These are phyloP conservation scores for Tangara arthus DNA, from an alignment of 2,797 vertebrate species.

Conservation along the genomic window DNA sequence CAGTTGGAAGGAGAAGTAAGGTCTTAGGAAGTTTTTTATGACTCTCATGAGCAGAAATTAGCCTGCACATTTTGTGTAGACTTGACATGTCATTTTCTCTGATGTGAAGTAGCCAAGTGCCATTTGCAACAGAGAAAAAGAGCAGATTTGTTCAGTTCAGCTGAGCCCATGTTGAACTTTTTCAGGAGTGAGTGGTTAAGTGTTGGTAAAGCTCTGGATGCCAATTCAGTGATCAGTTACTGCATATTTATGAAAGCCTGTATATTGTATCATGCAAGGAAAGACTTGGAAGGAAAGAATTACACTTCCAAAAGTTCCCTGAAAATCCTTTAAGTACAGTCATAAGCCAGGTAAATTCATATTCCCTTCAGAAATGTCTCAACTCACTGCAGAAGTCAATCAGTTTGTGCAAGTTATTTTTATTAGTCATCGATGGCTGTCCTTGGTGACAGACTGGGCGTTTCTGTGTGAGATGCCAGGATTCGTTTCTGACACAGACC, in stretches of 20 bases:
- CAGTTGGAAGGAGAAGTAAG: not conserved
- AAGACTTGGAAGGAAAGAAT: not conserved
- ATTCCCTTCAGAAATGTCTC: not conserved
- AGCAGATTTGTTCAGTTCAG: not conserved
- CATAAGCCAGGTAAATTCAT: not conserved
- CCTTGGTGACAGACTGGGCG: not conserved
- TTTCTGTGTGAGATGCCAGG: not conserved
- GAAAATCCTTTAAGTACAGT: not conserved
- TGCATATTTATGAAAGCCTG: not conserved
- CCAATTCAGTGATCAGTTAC: not conserved
- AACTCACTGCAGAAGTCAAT: not conserved
- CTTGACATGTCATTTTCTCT: not conserved
- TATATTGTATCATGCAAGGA: not conserved
- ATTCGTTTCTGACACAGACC: not conserved
- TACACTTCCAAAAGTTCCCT: not conserved
- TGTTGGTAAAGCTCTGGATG: not conserved
- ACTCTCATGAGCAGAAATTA: not conserved
- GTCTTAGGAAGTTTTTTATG: not conserved
- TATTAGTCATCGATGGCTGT: not conserved
- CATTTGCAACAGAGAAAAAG: not conserved
- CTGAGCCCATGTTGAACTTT: not conserved
- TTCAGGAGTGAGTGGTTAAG: not conserved
- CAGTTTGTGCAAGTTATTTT: not conserved
- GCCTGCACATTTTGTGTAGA: not conserved
- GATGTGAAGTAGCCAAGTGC: not conserved